These are phyloP conservation scores for Pyrgilauda ruficollis DNA, from an alignment of 2,113 vertebrate species.

Conservation along the genomic window DNA sequence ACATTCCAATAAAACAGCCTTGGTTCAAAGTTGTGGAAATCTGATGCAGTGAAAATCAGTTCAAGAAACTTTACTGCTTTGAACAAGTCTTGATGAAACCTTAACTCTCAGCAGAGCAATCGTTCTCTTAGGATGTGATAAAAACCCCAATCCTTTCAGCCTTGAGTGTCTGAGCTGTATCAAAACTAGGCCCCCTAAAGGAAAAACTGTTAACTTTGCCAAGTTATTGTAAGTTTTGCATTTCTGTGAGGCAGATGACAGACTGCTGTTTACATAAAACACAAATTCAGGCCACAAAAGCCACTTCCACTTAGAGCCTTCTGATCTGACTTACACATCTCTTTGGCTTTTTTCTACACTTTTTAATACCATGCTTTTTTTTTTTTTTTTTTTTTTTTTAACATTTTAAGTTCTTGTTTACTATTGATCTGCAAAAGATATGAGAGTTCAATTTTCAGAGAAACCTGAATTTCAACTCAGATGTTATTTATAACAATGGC, in stretches of 20 bases:
- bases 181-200: constrained; percentile 17
- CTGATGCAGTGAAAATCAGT: constrained; percentile 45
- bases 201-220: not conserved
- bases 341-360: not conserved
- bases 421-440: not conserved
- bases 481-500: not conserved
- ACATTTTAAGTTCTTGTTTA: not conserved
- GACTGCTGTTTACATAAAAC: constrained; percentile 30
- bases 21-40: constrained; percentile 38
- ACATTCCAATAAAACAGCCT: not conserved
- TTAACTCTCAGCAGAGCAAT: constrained; percentile 32
- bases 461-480: not conserved
- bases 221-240: not conserved
- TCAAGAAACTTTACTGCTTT: constrained; percentile 26
- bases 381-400: not conserved
- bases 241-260: constrained; percentile 37
- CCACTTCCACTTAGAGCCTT: constrained; percentile 25
- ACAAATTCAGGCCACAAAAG: constrained; percentile 40
- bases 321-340: not conserved
- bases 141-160: not conserved
- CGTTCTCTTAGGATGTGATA: not conserved
- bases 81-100: constrained; percentile 26
- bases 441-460: not conserved
- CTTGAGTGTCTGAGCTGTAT: not conserved
- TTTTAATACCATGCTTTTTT: not conserved